phyloP scores from a whole-genome alignment of 2,888 invertebrate genomes.

The Coenonympha arcania region DNA sequence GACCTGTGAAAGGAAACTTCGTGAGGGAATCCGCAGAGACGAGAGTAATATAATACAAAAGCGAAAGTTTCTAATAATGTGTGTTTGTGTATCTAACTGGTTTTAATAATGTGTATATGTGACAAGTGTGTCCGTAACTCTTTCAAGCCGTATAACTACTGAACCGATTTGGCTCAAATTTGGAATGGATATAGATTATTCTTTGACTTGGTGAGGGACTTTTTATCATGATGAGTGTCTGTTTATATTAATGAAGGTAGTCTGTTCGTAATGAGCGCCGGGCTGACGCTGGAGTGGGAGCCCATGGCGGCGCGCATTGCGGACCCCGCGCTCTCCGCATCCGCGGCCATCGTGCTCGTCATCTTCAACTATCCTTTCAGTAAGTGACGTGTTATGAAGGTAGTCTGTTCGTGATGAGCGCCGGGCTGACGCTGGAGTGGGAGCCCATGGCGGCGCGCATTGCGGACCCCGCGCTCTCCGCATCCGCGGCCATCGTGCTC shows the following conservation, averaged over 20 bases:
- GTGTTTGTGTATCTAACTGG: no score
- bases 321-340: slow-evolving; percentile 83
- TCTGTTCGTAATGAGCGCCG: slow-evolving; percentile 79
- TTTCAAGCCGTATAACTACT: no score
- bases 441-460: slow-evolving; percentile 64
- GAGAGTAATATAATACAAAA: no score
- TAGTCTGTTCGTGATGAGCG: slow-evolving; percentile 82
- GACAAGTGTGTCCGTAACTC: no score
- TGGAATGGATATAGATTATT: no score
- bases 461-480: slow-evolving; percentile 84
- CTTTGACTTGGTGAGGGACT: no score
- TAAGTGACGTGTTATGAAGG: slow-evolving; percentile 72
- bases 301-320: slow-evolving; percentile 70
- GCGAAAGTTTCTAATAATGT: no score
- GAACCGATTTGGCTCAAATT: no score
- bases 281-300: slow-evolving; percentile 64
- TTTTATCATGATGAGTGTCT: not conserved
- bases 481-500: slow-evolving; percentile 80
- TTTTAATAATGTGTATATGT: no score
- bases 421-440: slow-evolving; percentile 64
- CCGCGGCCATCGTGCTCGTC: slow-evolving; percentile 81
- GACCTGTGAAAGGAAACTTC: no score
- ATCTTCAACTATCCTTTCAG: slow-evolving; percentile 87
- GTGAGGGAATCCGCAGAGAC: no score
- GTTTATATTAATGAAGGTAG: slow-evolving; percentile 69